These are phyloP conservation scores for Hydrozoanthus gracilis DNA, from an alignment of 92 coral and sea anemone genomes.

Conservation along the genomic window DNA sequence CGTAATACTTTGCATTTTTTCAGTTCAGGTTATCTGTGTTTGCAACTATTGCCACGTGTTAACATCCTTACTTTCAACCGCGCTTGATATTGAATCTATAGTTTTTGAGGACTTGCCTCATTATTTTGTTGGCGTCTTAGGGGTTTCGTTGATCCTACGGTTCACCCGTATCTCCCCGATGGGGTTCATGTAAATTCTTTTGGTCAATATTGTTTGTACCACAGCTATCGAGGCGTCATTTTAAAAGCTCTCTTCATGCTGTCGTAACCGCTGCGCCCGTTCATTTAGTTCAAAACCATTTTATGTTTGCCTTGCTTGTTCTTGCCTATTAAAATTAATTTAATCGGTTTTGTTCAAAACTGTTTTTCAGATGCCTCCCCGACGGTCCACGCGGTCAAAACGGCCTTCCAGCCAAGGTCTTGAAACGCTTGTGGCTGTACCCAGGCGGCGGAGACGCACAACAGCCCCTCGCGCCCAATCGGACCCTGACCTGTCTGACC, in stretches of 20 bases:
- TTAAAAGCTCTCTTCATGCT: neutral
- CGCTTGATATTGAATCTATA: too few relatives aligned
- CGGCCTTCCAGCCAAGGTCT: constrained; percentile 42
- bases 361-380: neutral
- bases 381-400: constrained; percentile 39
- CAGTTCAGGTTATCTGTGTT: too few relatives aligned
- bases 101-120: neutral
- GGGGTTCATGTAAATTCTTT: neutral
- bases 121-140: neutral
- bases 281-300: neutral
- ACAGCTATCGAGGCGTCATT: neutral
- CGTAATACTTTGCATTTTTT: too few relatives aligned
- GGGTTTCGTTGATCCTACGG: neutral
- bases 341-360: neutral
- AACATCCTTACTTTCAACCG: too few relatives aligned
- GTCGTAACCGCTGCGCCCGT: neutral
- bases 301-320: constrained; percentile 33
- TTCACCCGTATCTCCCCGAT: too few relatives aligned
- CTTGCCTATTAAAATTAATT: constrained; percentile 11
- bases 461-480: constrained; percentile 13
- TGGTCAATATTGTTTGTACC: neutral
- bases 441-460: constrained; percentile 16
- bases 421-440: constrained; percentile 12
- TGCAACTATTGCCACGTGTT: too few relatives aligned
- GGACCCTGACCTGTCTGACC: neutral